These are phyloP conservation scores for Luffia ferchaultella DNA, from an alignment of 2,888 invertebrate genomes.

Conservation along the genomic window DNA sequence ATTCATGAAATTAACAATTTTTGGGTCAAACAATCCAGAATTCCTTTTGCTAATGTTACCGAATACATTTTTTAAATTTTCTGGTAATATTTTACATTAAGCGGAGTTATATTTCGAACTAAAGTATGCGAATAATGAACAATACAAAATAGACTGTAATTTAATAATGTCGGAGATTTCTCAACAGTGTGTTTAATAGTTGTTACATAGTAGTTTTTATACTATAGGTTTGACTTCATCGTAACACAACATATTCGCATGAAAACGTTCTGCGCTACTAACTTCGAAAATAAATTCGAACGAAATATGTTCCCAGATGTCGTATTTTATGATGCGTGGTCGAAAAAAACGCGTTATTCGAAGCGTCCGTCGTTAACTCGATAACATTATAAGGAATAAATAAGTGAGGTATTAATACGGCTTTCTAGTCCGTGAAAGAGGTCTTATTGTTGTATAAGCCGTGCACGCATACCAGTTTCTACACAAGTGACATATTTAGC, in stretches of 20 bases:
- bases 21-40: too few relatives aligned
- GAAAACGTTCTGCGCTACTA: constrained; percentile 32
- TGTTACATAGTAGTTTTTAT: too few relatives aligned
- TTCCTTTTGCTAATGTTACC: too few relatives aligned
- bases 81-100: too few relatives aligned
- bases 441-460: constrained; percentile 49
- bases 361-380: constrained; percentile 58
- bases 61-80: too few relatives aligned
- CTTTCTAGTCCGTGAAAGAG: constrained; percentile 60
- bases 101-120: too few relatives aligned
- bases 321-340: constrained; percentile 54
- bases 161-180: too few relatives aligned
- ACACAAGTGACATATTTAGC: not conserved
- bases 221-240: not conserved
- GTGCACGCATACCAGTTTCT: not conserved
- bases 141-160: too few relatives aligned
- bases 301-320: constrained; percentile 43
- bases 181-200: too few relatives aligned
- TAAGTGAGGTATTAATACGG: constrained; percentile 55
- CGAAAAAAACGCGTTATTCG: constrained; percentile 49
- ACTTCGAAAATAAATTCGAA: constrained; percentile 37
- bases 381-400: constrained; percentile 61
- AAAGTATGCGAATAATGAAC: too few relatives aligned
- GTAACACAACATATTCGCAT: not conserved
- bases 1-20: too few relatives aligned